Evolutionary conservation across 2,113 vertebrate species (phyloP).

Genomic region (Cacatua alba): DNA sequence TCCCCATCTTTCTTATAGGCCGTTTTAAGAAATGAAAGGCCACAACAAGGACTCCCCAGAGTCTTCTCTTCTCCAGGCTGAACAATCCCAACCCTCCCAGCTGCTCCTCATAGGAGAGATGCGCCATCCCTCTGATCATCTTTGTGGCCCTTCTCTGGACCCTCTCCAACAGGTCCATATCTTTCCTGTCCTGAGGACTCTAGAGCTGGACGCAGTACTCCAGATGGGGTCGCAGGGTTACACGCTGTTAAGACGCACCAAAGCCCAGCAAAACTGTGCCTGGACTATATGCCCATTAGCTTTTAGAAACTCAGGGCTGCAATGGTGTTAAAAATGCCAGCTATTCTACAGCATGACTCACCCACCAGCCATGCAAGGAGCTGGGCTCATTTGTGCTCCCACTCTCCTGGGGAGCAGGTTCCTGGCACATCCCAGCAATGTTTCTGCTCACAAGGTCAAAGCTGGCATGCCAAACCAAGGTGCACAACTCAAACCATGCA

Average conservation of each 20-base stretch:
- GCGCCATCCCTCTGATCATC: neutral
- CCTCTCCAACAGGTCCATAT: neutral
- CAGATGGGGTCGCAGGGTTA: neutral
- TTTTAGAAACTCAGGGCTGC: neutral
- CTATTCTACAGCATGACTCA: neutral
- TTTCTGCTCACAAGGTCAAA: neutral
- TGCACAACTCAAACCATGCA: neutral
- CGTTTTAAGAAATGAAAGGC: neutral
- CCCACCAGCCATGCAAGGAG: neutral
- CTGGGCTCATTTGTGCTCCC: neutral
- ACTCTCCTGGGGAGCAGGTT: neutral
- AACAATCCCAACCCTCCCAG: neutral
- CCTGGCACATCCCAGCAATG: neutral
- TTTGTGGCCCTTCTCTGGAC: neutral
- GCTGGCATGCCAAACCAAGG: neutral
- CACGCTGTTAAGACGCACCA: rapidly evolving
- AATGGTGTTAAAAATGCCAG: neutral
- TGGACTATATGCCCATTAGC: neutral
- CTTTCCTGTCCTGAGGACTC: neutral
- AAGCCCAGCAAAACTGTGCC: neutral
- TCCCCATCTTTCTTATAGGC: neutral
- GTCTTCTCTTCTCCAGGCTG: neutral
- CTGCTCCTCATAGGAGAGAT: neutral
- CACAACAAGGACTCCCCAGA: neutral
- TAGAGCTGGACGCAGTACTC: neutral